Percentiles rank a stretch among this genome's conserved stretches.
These are phyloP conservation scores for Piezodorus guildinii DNA, from an alignment of 1,140 invertebrate species.

Conservation along the genomic window DNA sequence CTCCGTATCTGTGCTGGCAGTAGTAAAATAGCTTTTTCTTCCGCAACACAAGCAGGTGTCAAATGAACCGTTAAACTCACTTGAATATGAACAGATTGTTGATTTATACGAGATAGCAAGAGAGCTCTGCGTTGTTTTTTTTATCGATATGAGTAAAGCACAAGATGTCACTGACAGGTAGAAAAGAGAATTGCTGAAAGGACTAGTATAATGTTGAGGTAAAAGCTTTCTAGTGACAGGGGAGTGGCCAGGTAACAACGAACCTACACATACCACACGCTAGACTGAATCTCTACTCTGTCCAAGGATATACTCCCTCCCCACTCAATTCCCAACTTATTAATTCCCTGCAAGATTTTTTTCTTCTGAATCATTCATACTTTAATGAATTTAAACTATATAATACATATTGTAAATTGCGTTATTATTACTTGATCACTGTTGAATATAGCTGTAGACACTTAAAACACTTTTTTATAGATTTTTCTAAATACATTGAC, in stretches of 20 bases:
- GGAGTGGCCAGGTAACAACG: not conserved
- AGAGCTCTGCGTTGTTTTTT: too few species aligned
- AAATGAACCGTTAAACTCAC: conserved; percentile 4
- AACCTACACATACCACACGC: conserved; percentile 8
- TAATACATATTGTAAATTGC: too few species aligned
- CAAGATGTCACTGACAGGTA: not conserved
- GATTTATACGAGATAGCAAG: not conserved
- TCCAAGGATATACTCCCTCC: not conserved
- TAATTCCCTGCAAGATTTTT: too few species aligned
- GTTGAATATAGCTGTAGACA: too few species aligned
- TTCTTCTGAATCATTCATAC: too few species aligned
- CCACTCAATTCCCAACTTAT: not conserved
- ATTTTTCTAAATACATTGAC: too few species aligned
- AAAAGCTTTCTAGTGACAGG: not conserved
- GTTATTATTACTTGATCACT: too few species aligned
- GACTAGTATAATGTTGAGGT: not conserved
- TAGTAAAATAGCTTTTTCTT: not conserved
- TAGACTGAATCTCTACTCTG: conserved; percentile 8
- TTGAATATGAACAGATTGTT: not conserved
- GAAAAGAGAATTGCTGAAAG: not conserved
- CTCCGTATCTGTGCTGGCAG: not conserved
- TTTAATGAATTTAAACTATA: too few species aligned
- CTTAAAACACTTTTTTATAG: too few species aligned
- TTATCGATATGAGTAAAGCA: not conserved
- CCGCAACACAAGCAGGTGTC: not conserved